These are phyloP conservation scores for Trypoxylus dichotomus DNA, from an alignment of 1,140 invertebrate genomes.

Conservation along the genomic window DNA sequence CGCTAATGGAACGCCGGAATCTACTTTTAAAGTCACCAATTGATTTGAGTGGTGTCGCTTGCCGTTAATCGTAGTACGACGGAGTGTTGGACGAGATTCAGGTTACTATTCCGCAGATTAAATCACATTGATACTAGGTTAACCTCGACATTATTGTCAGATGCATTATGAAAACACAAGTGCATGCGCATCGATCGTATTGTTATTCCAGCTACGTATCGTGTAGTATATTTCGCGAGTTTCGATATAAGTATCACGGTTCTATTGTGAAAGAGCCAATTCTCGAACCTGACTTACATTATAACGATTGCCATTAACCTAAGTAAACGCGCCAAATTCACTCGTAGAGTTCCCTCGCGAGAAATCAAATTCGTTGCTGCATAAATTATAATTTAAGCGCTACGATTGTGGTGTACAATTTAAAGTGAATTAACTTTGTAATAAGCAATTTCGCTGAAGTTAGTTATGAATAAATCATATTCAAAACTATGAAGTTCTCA, in stretches of 20 bases:
- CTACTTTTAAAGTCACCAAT: slow-evolving; percentile 31
- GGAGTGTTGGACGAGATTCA: slow-evolving; percentile 11
- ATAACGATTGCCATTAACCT: neutral
- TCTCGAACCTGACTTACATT: slow-evolving; percentile 7
- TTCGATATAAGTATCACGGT: neutral
- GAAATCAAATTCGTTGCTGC: neutral
- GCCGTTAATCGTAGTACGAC: slow-evolving; percentile 5
- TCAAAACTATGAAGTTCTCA: no score
- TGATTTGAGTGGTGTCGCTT: slow-evolving; percentile 31
- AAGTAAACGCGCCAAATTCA: neutral
- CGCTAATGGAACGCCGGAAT: slow-evolving; percentile 29
- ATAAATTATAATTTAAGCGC: slow-evolving; percentile 1
- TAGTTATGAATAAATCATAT: no score
- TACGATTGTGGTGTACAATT: neutral
- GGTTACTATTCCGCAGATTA: slow-evolving; percentile 5
- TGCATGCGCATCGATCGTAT: slow-evolving; percentile 4
- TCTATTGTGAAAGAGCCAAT: neutral
- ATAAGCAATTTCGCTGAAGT: no score
- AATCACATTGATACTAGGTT: neutral
- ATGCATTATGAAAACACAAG: neutral
- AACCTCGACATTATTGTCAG: slow-evolving; percentile 18
- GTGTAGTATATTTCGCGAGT: neutral
- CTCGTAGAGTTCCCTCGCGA: neutral
- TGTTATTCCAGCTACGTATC: neutral
- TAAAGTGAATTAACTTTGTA: no score